Evolutionary conservation across 2,113 vertebrate species (phyloP).

Genomic region (Calidris pugnax): DNA sequence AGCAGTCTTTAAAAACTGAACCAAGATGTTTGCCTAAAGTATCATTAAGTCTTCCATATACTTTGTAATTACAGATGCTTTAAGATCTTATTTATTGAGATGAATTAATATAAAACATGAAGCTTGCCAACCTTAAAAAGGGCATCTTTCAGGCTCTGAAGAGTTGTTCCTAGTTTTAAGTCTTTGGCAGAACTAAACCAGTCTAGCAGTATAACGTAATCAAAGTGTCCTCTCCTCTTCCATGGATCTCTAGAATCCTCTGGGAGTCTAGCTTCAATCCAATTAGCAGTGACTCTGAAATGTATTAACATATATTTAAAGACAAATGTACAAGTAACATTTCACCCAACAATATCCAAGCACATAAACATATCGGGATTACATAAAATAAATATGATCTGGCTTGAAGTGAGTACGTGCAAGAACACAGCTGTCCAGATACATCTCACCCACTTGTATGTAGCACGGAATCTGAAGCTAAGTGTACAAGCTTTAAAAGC

Average conservation of each 20-base stretch:
- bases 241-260: constrained; percentile 85
- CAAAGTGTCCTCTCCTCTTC: constrained; percentile 84
- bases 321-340: not conserved
- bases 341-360: not conserved
- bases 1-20: not conserved
- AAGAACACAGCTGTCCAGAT: not conserved
- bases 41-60: not conserved
- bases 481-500: not conserved
- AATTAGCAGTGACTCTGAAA: constrained; percentile 88
- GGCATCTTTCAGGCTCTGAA: constrained; percentile 96
- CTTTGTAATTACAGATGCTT: not conserved
- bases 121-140: constrained; percentile 87
- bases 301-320: constrained; percentile 12
- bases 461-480: not conserved
- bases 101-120: not conserved
- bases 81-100: not conserved
- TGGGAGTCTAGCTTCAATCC: constrained; percentile 90
- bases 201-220: constrained; percentile 91
- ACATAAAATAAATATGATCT: not conserved
- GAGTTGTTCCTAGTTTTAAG: constrained; percentile 86
- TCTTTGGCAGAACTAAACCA: constrained; percentile 92
- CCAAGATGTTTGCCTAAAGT: not conserved
- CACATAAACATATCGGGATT: not conserved
- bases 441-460: not conserved
- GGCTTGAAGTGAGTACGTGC: not conserved